Base-by-base conservation (phyloP, 2,797 vertebrate species). In the Tadarida brasiliensis region DNA sequence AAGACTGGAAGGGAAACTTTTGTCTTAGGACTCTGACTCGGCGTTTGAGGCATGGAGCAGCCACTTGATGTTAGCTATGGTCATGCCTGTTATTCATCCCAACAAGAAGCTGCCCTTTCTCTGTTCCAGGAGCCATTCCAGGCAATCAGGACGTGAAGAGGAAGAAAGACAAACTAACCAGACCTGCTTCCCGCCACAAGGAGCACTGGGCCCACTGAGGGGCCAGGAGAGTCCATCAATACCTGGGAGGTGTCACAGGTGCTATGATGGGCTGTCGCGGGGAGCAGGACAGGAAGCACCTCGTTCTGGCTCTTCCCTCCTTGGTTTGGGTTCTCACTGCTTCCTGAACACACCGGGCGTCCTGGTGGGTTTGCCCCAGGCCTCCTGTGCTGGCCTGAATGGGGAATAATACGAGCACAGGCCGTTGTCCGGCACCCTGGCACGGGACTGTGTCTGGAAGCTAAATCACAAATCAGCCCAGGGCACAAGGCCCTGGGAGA, bases 141-240 rank as follows among this genome's bases (percentile, higher is more conserved):
- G 65, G 61, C 67, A 57, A 54, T 30, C 61, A 51, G 35, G 73
- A 47, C 33, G 33, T 33, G 73, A 82, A 89, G 20, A 74, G 39
- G 51, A 78, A 93, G 83, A 89, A 71, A 77, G 63, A 95, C 30
- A 63, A 74, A 92, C 56, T 54, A 47, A 63, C 51, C 54, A 91
- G 61, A 63, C 8, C 90, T 11, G 39, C n/a, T 81, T 44, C 56
- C 77, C 39, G 59, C 71, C 4, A 0, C 20, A 30, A 76, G 68
- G 49, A 67, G 44, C 39, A 5, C 24, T 1, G 2, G 1, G 57
- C 24, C 51, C 7, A 4, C 44, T 1, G 47, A 33, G 63, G 17
- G 26, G 22, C 8, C 15, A 0, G 70, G n/a, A 61, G 24, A 84
- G 14, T 20, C 33, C 28, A 10, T 9, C n/a, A 1, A 24, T 10